Percentiles rank a stretch among this genome's conserved stretches.
Evolutionary conservation across 2,888 invertebrate species (phyloP).

Genomic region (Lacanobia wlatinum): DNA sequence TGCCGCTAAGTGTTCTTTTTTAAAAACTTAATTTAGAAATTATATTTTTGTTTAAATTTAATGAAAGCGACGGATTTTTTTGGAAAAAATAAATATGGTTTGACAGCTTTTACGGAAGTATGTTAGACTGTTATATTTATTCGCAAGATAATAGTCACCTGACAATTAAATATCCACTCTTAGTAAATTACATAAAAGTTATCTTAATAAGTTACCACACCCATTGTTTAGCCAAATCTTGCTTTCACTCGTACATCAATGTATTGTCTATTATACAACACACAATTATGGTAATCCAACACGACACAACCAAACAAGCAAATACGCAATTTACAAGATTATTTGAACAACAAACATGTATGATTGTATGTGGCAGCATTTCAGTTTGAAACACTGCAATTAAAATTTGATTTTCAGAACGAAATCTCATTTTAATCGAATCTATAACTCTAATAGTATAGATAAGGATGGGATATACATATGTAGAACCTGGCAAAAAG

Average conservation of each 20-base stretch:
- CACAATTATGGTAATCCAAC: conserved; percentile 52
- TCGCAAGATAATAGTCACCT: not conserved
- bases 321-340: conserved; percentile 55
- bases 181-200: not conserved
- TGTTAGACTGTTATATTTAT: not conserved
- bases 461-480: not conserved
- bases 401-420: not conserved
- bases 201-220: not conserved
- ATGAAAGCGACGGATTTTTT: not conserved
- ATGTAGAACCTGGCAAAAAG: not conserved
- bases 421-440: conserved; percentile 44
- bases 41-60: not conserved
- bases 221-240: not conserved
- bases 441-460: conserved; percentile 29
- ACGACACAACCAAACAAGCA: conserved; percentile 39
- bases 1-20: not conserved
- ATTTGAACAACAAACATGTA: conserved; percentile 48
- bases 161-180: not conserved
- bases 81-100: not conserved
- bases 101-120: not conserved
- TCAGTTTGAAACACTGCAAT: not conserved
- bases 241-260: too few relatives aligned
- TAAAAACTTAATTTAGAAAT: not conserved
- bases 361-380: conserved; percentile 4
- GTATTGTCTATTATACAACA: conserved; percentile 1